A percentile compares a stretch with the other conserved stretches of the same genome.
Conservation (phyloP, 1,140 invertebrate genomes). For the Copidosoma floridanum region DNA sequence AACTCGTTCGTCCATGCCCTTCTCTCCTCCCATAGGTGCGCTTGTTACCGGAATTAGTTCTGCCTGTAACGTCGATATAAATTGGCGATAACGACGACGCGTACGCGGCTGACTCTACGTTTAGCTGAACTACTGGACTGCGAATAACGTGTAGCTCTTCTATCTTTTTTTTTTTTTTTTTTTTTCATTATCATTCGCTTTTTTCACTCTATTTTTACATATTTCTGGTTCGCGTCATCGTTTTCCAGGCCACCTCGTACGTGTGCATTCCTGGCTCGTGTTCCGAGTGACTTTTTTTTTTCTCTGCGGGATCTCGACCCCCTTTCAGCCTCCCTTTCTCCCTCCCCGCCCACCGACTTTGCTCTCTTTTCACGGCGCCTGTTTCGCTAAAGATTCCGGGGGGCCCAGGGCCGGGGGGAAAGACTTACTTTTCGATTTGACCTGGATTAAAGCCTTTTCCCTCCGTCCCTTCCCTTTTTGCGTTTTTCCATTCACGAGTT, state of each 20-base stretch:
- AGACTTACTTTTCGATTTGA: conserved; percentile 24
- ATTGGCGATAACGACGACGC: conserved; percentile 49
- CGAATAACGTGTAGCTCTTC: not conserved
- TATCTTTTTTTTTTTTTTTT: not conserved
- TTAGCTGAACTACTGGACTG: not conserved
- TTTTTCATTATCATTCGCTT: not conserved
- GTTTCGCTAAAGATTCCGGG: not conserved
- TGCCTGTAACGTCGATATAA: conserved; percentile 53
- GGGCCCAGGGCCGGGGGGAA: not conserved
- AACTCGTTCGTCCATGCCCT: conserved; percentile 23
- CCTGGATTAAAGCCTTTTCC: conserved; percentile 16
- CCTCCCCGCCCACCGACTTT: not conserved
- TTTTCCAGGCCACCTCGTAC: not conserved
- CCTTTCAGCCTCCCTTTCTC: no score
- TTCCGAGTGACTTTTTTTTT: not conserved
- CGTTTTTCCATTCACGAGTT: no score
- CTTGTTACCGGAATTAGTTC: conserved; percentile 57
- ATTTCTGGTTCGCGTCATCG: not conserved
- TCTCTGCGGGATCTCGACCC: not conserved
- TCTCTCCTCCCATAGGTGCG: conserved; percentile 30
- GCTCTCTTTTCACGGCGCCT: not conserved
- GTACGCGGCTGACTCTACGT: not conserved
- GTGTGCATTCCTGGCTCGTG: not conserved
- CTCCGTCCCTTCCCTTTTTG: no score
- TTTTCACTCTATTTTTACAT: not conserved